phyloP scores from a whole-genome alignment of 2,888 invertebrate species.

The Apotomis capreana region DNA sequence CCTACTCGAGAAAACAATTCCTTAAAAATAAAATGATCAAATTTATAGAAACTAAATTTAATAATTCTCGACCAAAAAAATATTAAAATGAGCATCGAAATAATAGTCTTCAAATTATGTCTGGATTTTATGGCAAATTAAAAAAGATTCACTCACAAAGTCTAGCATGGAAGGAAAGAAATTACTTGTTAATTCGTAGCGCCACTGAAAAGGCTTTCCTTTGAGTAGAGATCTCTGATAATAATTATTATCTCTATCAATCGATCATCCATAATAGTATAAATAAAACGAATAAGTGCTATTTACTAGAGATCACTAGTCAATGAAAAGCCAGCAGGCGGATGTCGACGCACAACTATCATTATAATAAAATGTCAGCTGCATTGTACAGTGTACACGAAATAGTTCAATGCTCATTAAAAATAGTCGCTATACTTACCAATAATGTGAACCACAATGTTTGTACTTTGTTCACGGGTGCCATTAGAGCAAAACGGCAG shows the following conservation, averaged over 20 bases:
- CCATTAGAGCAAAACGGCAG: conserved; percentile 37
- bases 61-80: conserved; percentile 30
- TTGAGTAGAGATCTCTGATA: conserved; percentile 25
- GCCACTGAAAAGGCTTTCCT: conserved; percentile 8
- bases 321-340: conserved; percentile 26
- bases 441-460: conserved; percentile 49
- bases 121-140: conserved; percentile 2
- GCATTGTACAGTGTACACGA: conserved; percentile 20
- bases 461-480: conserved; percentile 71
- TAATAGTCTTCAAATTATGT: conserved; percentile 1
- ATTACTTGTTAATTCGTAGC: background rate
- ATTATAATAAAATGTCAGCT: conserved; percentile 39
- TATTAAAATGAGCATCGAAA: conserved; percentile 37
- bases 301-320: conserved; percentile 20
- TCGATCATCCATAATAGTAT: background rate
- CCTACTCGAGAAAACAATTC: conserved; percentile 35
- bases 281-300: background rate
- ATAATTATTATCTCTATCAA: background rate
- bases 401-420: conserved; percentile 38
- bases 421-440: conserved; percentile 44
- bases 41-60: conserved; percentile 36
- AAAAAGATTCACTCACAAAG: background rate
- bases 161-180: background rate
- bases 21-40: conserved; percentile 31
- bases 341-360: conserved; percentile 19